Evolutionary conservation across 2,888 invertebrate species (phyloP), one percentile per base, ranked within the genome.

Genomic region (Ptychoptera albimana): DNA sequence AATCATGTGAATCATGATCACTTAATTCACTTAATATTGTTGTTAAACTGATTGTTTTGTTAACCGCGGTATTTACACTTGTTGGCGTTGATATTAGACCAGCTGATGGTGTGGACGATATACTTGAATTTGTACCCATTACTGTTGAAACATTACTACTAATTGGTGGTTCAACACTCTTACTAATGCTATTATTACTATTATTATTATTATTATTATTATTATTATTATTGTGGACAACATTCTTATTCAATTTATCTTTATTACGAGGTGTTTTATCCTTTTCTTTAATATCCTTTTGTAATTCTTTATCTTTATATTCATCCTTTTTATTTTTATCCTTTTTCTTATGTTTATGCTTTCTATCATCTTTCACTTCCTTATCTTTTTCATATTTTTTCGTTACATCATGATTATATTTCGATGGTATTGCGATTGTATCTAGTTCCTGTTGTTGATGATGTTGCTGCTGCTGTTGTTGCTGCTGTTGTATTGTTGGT

Each of bases 281-380:
- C 38, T 60, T 60, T 9, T 64, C 64, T 13, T 60, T 60, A 39
- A 59, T 59, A 12, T 58, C 57, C 31, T 56, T 32, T 13, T 59
- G 37, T 56, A 60, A 30, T 74, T 32, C 77, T 52, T 74, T 72
- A 39, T 77, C 76, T 54, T 73, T 74, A 39, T 77, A 76, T 53
- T 73, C 73, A 13, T 79, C 78, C 55, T 75, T 70, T 44, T 71
- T 71, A 55, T 75, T 79, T 54, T 79, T 79, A 50, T 76, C 75
- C 58, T 75, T 75, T 58, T 74, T 75, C 63, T 75, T 76, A 51
- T 74, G 74, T 56, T 75, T 76, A 50, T 74, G 73, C 52, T 71
- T 71, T 49, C 69, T 67, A 55, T 72, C 72, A 46, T 71, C 68
- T 45, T 67, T 53, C 23, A 53, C 41, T n/a, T 53, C 53, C 36